phyloP scores from a whole-genome alignment of 2,888 invertebrate genomes.

The Apamea sordens region DNA sequence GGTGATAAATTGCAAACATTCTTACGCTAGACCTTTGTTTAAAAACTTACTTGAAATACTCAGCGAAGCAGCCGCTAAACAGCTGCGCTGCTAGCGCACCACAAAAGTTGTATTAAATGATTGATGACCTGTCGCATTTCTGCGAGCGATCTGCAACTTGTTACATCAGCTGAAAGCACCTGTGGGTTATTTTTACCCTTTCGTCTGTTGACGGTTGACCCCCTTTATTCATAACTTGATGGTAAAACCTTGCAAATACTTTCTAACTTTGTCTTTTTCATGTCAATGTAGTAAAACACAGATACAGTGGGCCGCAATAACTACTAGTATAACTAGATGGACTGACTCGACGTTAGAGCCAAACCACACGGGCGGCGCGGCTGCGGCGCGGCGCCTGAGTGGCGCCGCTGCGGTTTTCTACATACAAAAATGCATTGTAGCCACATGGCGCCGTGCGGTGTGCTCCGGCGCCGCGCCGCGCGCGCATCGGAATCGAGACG shows the following conservation, averaged over 20 bases:
- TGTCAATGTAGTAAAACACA: neutral
- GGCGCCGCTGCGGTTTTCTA: no score
- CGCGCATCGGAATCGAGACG: no score
- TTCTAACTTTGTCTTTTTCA: neutral
- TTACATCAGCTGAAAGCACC: constrained; percentile 12
- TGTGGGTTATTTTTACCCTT: neutral
- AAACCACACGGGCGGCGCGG: no score
- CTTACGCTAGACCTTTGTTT: neutral
- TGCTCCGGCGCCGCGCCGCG: no score
- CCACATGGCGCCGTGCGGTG: no score
- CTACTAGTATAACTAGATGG: no score
- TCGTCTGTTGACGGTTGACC: neutral
- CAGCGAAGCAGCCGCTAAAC: neutral
- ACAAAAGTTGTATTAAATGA: constrained; percentile 1
- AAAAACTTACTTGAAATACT: neutral
- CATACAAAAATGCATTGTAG: no score
- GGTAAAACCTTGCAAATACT: neutral
- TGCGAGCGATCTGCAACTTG: neutral
- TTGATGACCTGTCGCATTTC: constrained; percentile 19
- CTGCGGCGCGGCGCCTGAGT: no score
- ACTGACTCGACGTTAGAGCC: no score
- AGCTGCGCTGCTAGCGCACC: neutral
- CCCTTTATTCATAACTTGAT: neutral
- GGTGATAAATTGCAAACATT: constrained; percentile 31
- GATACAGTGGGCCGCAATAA: neutral